Base-by-base conservation (phyloP, 2,888 invertebrate genomes). In the Metopia argyrocephala region DNA sequence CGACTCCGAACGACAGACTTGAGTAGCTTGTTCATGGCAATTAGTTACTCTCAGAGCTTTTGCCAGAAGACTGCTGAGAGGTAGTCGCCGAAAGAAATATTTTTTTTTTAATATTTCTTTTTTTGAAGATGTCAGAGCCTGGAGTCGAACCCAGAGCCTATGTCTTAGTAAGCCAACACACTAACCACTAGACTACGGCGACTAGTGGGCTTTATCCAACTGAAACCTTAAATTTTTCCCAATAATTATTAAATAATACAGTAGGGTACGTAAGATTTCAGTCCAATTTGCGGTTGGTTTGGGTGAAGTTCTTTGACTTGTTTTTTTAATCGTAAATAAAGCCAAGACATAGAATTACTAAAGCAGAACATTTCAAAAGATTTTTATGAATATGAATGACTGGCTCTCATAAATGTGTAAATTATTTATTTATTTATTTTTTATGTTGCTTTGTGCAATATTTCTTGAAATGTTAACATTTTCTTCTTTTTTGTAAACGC, bases 311-410 rank as follows among this genome's bases (percentile, higher is more conserved):
- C 31, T 28, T 62, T 23, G 25, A 27, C 25, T 48, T 50, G 27
- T 23, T 27, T 64, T 18, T 38, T 38, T 15, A 52, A 1, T 31
- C 2, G 15, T 12, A 38, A 12, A 38, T 38, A 12, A 15, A 38
- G 15, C 0, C 38, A 64, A 45, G 64, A 28, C 48, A 69, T 52
- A 69, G 50, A 79, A 79, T 69, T 68, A 79, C 50, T 23, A 46
- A 69, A 69, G 79, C 79, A 74, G 64, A 79, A 79, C 74, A 68
- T 45, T 62, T 15, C 50, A 56, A 21, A 9, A 62, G 48, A 48
- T 64, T 20, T 20, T 21, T 31, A 27, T 45, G 50, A 64, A 64
- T 48, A 57, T 59, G 54, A 57, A 71, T 70, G 54, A 57, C 65
- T 70, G 38, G 59, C 57, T 78, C 71, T 70, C 18, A 46, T 45